Evolutionary conservation across 2,888 invertebrate genomes (phyloP).

Genomic region (Watsonalla cultraria): DNA sequence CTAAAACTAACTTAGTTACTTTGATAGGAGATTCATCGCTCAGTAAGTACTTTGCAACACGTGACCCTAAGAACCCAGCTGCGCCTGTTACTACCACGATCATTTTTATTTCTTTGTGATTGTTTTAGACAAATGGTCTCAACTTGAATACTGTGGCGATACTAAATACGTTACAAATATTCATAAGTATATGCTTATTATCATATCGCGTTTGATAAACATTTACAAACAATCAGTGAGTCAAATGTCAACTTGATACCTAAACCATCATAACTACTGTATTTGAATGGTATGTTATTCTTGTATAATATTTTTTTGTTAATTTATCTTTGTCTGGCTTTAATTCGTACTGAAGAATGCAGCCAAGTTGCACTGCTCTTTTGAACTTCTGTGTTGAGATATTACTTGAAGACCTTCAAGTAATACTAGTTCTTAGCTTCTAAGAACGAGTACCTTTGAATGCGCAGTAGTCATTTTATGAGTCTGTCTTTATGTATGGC

Average conservation of each 20-base stretch:
- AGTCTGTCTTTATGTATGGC: too few species aligned
- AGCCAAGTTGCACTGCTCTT: too few species aligned
- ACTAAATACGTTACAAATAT: not conserved
- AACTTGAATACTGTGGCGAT: not conserved
- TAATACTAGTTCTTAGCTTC: too few species aligned
- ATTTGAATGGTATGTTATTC: not conserved
- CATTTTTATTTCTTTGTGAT: constrained; percentile 24
- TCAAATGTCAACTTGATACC: constrained; percentile 1
- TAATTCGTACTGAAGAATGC: too few species aligned
- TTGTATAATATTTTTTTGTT: too few species aligned
- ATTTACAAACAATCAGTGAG: not conserved
- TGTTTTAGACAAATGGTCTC: not conserved
- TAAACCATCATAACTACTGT: not conserved
- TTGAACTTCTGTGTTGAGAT: too few species aligned
- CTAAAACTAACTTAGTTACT: constrained; percentile 34
- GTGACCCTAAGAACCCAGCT: constrained; percentile 48
- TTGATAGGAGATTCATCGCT: constrained; percentile 24
- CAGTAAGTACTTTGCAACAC: constrained; percentile 39
- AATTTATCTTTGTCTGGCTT: too few species aligned
- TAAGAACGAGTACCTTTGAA: too few species aligned
- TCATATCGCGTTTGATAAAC: not conserved
- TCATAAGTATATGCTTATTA: not conserved
- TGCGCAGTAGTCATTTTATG: too few species aligned
- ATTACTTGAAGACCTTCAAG: too few species aligned
- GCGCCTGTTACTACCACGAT: constrained; percentile 57